A percentile compares a stretch with the other conserved stretches of the same genome.
Conservation (phyloP, 2,888 invertebrate genomes). For the Metellina segmentata region DNA sequence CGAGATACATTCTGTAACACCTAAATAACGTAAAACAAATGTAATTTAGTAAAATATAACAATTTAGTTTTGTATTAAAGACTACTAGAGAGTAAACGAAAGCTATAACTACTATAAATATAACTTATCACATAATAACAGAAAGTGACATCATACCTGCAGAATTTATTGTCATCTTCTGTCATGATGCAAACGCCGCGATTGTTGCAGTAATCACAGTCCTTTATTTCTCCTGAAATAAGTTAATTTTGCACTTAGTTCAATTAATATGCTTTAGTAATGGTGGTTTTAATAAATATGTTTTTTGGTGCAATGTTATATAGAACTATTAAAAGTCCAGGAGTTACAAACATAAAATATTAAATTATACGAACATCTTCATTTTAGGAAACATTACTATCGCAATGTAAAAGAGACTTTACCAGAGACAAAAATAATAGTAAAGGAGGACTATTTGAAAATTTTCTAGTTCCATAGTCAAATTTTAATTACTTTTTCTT, state of each 20-base stretch:
- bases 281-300: too few relatives aligned
- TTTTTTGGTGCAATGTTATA: too few relatives aligned
- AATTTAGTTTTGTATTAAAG: neutral
- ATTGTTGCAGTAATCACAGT: slow-evolving; percentile 91
- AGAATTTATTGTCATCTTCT: slow-evolving; percentile 81
- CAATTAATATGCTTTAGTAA: too few relatives aligned
- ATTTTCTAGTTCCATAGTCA: too few relatives aligned
- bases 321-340: neutral
- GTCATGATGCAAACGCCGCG: slow-evolving; percentile 89
- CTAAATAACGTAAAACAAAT: slow-evolving; percentile 84
- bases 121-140: neutral
- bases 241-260: neutral
- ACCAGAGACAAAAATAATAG: too few relatives aligned
- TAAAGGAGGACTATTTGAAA: too few relatives aligned
- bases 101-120: neutral
- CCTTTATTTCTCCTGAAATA: slow-evolving; percentile 86
- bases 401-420: too few relatives aligned
- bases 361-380: neutral
- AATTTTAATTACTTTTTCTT: too few relatives aligned
- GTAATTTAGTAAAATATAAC: neutral
- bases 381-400: neutral
- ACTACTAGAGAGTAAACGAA: too few relatives aligned
- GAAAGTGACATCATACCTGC: slow-evolving; percentile 52
- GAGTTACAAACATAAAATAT: neutral
- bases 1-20: slow-evolving; percentile 95